Evolutionary conservation across 92 coral and sea anemone species (phyloP), one percentile per base, ranked within the genome.

Genomic region (Phenganax marumi): DNA sequence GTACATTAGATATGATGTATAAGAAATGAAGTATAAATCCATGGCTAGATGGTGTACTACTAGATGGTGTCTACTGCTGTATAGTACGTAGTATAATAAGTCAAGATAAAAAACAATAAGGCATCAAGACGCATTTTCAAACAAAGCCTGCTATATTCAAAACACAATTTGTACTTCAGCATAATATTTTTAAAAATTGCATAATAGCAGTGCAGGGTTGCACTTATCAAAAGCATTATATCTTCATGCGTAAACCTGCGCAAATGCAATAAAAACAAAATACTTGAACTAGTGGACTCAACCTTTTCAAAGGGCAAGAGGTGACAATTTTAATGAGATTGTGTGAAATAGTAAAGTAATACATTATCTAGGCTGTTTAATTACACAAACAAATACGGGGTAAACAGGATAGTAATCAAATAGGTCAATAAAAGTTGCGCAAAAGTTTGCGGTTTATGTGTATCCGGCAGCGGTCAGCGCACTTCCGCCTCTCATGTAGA

Each of bases 391-490:
- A 19, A 18, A 64, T 64, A 22, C 33, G 6, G 46, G 10, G 26
- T 62, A 8, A 64, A 33, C 13, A 8, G 65, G 43, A 33, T 1
- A 33, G 43, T 18, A 16, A 16, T 3, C 50, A 66, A 66, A 66
- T 49, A 23, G 48, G 72, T 33, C 43, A 33, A 1, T 33, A 33
- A 66, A 66, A 66, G 14, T 66, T 66, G 14, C 50, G 72, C 17
- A 66, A 66, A 66, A 66, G 0, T 39, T 66, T 66, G 72, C 50
- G 72, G 72, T 66, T 19, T 3, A 11, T 6, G 26, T 49, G 43
- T 66, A 25, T 66, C 72, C 48, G 72, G 72, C 43, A 33, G 43
- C 43, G 43, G 72, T 66, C 48, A 25, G n/a, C 16, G 26, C 72
- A 66, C 43, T 10, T 66, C 72, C 72, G 72, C 48, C 43, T 25